phyloP scores from a whole-genome alignment of 1,140 invertebrate species.

The Penaeus vannamei region DNA sequence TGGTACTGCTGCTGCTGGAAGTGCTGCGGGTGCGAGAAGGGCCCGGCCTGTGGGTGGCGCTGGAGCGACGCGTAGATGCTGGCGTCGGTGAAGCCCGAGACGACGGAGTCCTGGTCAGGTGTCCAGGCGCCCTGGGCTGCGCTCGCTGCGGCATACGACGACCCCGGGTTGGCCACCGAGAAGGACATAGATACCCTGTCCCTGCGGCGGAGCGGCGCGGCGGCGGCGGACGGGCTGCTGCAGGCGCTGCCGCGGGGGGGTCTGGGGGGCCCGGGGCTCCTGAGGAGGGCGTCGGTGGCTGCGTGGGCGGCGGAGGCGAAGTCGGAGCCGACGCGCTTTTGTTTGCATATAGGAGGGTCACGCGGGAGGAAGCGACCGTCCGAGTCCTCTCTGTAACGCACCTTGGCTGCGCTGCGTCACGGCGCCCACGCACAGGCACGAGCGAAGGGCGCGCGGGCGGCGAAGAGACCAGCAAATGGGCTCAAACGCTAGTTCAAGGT shows the following conservation, averaged over 20 bases:
- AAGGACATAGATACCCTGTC: constrained; percentile 64
- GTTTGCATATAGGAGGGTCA: constrained; percentile 59
- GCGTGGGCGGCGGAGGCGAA: constrained; percentile 28
- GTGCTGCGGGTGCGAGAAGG: constrained; percentile 36
- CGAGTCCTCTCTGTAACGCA: background rate
- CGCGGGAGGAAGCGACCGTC: constrained; percentile 7
- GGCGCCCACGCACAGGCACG: background rate
- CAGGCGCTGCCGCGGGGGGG: constrained; percentile 1
- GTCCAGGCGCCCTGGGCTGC: constrained; percentile 65
- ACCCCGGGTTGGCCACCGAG: constrained; percentile 48
- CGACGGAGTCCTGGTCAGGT: constrained; percentile 67
- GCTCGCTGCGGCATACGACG: constrained; percentile 59
- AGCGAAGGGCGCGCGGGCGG: too few relatives aligned
- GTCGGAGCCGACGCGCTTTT: constrained; percentile 8
- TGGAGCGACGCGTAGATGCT: constrained; percentile 67
- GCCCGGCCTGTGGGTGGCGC: constrained; percentile 36
- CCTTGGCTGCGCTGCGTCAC: constrained; percentile 48
- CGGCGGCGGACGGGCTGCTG: constrained; percentile 26
- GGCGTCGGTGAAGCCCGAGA: constrained; percentile 66
- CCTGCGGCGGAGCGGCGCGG: constrained; percentile 43
- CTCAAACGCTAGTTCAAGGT: too few relatives aligned
- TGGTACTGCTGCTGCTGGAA: constrained; percentile 49
- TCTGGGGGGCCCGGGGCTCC: background rate
- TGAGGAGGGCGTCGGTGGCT: constrained; percentile 10
- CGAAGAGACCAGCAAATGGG: too few relatives aligned